These are phyloP conservation scores for Rhinoptilus africanus DNA, from an alignment of 2,113 vertebrate species.

Conservation along the genomic window DNA sequence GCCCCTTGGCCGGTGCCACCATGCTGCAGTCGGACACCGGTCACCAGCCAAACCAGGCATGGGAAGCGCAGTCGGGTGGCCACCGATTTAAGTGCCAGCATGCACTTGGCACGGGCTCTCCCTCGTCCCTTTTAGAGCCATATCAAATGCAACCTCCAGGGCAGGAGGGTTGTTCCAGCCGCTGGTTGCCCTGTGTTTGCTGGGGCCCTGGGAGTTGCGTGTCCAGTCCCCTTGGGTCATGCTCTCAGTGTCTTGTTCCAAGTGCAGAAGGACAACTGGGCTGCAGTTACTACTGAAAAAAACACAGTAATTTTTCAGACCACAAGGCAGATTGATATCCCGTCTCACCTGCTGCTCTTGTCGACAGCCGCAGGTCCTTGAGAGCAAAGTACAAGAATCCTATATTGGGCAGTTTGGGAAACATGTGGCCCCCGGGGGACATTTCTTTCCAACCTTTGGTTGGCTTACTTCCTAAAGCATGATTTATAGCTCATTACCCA, in stretches of 20 bases:
- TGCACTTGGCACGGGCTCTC: not conserved
- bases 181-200: not conserved
- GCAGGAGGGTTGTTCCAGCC: not conserved
- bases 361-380: not conserved
- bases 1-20: not conserved
- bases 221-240: not conserved
- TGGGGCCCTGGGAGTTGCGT: not conserved
- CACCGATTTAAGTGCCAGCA: not conserved
- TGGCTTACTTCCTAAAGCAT: not conserved
- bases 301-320: not conserved
- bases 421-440: not conserved
- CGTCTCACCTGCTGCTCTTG: not conserved
- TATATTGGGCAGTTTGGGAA: not conserved
- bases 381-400: not conserved
- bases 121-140: not conserved
- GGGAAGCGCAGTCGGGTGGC: not conserved
- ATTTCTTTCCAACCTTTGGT: not conserved
- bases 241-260: not conserved
- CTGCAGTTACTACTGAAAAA: not conserved
- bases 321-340: not conserved
- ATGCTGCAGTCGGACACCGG: not conserved
- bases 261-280: not conserved
- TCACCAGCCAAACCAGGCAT: not conserved
- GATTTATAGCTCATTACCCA: not conserved
- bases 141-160: not conserved